A percentile compares a stretch with the other conserved stretches of the same genome.
These are phyloP conservation scores for Chrysolina oricalcia DNA, from an alignment of 2,888 invertebrate species.

Conservation along the genomic window DNA sequence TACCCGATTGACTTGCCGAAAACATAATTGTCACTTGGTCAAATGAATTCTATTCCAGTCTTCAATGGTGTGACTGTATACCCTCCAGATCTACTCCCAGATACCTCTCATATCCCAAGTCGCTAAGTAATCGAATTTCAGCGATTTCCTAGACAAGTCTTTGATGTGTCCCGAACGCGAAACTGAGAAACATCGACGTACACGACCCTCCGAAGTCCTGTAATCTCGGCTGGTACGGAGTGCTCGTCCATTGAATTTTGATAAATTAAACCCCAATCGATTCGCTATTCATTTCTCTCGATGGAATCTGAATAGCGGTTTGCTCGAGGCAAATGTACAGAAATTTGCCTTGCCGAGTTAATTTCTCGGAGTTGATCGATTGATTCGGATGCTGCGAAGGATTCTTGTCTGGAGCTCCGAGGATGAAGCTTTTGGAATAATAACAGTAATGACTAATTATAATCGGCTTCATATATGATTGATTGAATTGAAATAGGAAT, in stretches of 20 bases:
- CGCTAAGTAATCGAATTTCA: neutral
- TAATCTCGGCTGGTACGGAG: neutral
- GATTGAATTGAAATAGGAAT: no score
- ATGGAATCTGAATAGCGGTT: slow-evolving; percentile 13
- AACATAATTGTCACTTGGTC: no score
- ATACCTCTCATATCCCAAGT: neutral
- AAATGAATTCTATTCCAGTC: no score
- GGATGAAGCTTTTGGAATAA: no score
- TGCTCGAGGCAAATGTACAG: neutral
- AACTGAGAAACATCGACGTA: slow-evolving; percentile 2
- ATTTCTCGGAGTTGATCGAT: slow-evolving; percentile 12
- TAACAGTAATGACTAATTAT: no score
- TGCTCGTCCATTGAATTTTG: slow-evolving; percentile 31
- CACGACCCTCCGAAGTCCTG: slow-evolving; percentile 6
- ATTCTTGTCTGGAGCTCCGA: no score
- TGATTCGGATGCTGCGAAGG: neutral
- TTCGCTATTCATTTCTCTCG: slow-evolving; percentile 22
- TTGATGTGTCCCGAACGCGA: slow-evolving; percentile 21
- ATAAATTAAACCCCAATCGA: slow-evolving; percentile 33
- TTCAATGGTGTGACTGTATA: no score
- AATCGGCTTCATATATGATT: no score
- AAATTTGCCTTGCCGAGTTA: slow-evolving; percentile 7
- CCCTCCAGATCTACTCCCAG: no score
- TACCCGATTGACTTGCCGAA: no score
- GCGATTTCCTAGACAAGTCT: slow-evolving; percentile 8